Evolutionary conservation across 2,113 vertebrate species (phyloP), one percentile per base, ranked within the genome.

Genomic region (Osmerus mordax): DNA sequence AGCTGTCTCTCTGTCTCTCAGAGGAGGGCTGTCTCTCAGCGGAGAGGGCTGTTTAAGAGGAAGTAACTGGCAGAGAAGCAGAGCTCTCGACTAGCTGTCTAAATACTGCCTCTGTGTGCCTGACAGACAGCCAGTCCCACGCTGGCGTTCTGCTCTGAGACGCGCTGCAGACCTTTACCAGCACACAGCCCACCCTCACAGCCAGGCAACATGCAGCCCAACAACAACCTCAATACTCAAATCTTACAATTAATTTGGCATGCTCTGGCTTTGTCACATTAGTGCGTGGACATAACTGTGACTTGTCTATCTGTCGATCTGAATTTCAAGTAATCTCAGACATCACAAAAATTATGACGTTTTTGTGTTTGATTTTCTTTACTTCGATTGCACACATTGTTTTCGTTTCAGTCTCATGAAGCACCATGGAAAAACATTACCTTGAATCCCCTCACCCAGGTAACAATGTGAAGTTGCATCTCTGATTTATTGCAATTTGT

Each of bases 401-500:
- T 47, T 47, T 47, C 7, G 41, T 47, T 47, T 47, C 41, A 47
- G 7, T 47, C 41, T 47, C 7, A 9, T 47, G 41, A 47, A 47
- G 7, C 9, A 47, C 9, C 41, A 47, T 47, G 41, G 41, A 61
- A 55, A 25, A 32, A 72, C 52, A 59, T 79, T 60, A 76, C 62
- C 66, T 81, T 74, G 65, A 52, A 78, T 78, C 74, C 66, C 70
- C 62, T 16, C 62, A 75, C 69, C 58, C 56, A 74, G 18, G 56
- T 81, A 83, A 78, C 62, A 15, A 75, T 70, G 28, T 67, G 75
- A 82, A 61, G 75, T 73, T 63, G 67, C 75, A 71, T 73, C 74
- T 83, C 75, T 87, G 90, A 92, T 91, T 88, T 86, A 92, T 93
- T 86, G 83, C 87, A 83, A 91, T 89, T 89, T 90, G 88, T 88